phyloP scores from a whole-genome alignment of 2,888 invertebrate species.

The Ochropacha duplaris region DNA sequence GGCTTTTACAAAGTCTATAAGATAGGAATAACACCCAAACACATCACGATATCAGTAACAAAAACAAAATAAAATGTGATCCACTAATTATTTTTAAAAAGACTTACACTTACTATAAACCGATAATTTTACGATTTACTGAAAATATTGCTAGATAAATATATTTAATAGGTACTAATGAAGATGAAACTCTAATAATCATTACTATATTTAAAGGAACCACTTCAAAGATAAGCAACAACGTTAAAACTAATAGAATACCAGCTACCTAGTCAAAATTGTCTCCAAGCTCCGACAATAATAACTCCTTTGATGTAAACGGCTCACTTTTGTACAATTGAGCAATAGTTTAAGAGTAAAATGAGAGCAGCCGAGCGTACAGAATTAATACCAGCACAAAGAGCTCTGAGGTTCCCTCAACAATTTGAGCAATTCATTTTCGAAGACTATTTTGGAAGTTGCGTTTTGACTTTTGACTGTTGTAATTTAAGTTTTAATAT shows the following conservation, averaged over 20 bases:
- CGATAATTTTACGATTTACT: too few relatives aligned
- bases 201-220: neutral
- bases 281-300: constrained; percentile 1
- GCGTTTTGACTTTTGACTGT: constrained; percentile 1
- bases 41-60: too few relatives aligned
- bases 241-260: neutral
- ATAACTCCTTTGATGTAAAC: constrained; percentile 2
- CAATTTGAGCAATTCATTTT: constrained; percentile 27
- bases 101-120: too few relatives aligned
- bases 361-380: constrained; percentile 21
- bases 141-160: too few relatives aligned
- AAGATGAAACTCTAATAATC: neutral
- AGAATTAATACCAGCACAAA: constrained; percentile 30
- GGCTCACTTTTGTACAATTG: constrained; percentile 1
- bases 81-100: too few relatives aligned
- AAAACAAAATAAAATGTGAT: too few relatives aligned
- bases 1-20: too few relatives aligned
- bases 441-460: constrained; percentile 25
- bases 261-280: constrained; percentile 4
- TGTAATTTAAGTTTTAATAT: neutral
- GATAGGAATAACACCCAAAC: too few relatives aligned
- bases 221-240: neutral
- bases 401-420: constrained; percentile 16
- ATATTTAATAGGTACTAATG: neutral
- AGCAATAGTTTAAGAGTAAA: constrained; percentile 22